Percentiles rank a stretch among this genome's conserved stretches.
Evolutionary conservation across 1,140 invertebrate species (phyloP).

Genomic region (Mya arenaria): DNA sequence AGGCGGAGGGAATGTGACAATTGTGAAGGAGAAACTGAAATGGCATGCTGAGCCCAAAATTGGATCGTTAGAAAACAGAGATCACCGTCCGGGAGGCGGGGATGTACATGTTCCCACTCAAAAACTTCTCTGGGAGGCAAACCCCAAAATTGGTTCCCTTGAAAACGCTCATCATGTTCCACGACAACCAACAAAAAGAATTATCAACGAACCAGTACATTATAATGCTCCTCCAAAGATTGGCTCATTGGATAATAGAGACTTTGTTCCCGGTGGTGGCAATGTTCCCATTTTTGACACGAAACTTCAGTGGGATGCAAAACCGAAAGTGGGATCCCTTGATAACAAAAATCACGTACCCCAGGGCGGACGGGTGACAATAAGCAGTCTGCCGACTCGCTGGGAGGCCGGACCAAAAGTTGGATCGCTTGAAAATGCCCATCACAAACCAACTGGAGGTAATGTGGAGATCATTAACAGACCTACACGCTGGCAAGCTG

Average conservation of each 20-base stretch:
- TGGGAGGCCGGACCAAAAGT: slow-evolving; percentile 67
- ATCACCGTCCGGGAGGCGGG: slow-evolving; percentile 56
- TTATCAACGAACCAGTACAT: slow-evolving; percentile 56
- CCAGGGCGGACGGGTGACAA: slow-evolving; percentile 69
- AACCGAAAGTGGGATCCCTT: slow-evolving; percentile 72
- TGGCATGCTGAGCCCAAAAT: slow-evolving; percentile 86
- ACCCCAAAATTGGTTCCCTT: slow-evolving; percentile 91
- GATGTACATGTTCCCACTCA: slow-evolving; percentile 78
- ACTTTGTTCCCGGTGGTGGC: slow-evolving; percentile 48
- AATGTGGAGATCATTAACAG: slow-evolving; percentile 66
- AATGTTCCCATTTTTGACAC: slow-evolving; percentile 54
- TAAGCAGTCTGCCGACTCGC: slow-evolving; percentile 46
- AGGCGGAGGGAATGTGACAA: slow-evolving; percentile 66
- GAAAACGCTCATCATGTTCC: slow-evolving; percentile 87
- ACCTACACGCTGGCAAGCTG: slow-evolving; percentile 65
- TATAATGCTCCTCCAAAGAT: slow-evolving; percentile 58
- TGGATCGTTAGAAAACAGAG: slow-evolving; percentile 83
- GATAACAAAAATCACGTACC: slow-evolving; percentile 72
- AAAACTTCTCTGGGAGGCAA: slow-evolving; percentile 83
- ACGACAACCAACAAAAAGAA: slow-evolving; percentile 61
- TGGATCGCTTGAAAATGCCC: slow-evolving; percentile 72
- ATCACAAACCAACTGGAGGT: slow-evolving; percentile 72
- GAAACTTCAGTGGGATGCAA: slow-evolving; percentile 83
- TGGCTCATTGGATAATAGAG: slow-evolving; percentile 62
- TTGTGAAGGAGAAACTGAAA: slow-evolving; percentile 89